These are phyloP conservation scores for Tachina lurida DNA, from an alignment of 2,888 invertebrate species.

Conservation along the genomic window DNA sequence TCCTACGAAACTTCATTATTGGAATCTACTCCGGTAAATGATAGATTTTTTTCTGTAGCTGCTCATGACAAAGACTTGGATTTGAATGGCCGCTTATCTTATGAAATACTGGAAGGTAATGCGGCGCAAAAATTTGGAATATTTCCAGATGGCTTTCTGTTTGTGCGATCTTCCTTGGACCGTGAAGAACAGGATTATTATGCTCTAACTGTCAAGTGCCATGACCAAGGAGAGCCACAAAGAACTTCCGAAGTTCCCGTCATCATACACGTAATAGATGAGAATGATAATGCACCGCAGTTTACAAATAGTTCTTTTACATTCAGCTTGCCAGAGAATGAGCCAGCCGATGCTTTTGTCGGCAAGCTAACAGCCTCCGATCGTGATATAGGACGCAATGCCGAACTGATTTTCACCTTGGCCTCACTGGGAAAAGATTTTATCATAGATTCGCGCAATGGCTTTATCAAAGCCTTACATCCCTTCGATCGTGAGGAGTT, in stretches of 20 bases:
- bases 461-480: conserved; percentile 93
- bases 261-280: conserved; percentile 96
- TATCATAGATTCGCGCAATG: conserved; percentile 93
- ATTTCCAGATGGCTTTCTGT: conserved; percentile 96
- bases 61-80: conserved; percentile 95
- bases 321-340: conserved; percentile 94
- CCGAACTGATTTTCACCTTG: conserved; percentile 93
- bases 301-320: conserved; percentile 96
- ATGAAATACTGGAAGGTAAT: conserved; percentile 94
- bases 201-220: conserved; percentile 92
- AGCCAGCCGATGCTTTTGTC: conserved; percentile 94
- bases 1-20: conserved; percentile 95
- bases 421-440: conserved; percentile 91
- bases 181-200: conserved; percentile 96
- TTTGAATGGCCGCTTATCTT: conserved; percentile 90
- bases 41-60: conserved; percentile 93
- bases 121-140: conserved; percentile 93
- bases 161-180: conserved; percentile 93
- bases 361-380: conserved; percentile 95
- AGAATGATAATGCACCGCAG: conserved; percentile 97
- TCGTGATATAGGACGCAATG: conserved; percentile 94
- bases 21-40: conserved; percentile 95
- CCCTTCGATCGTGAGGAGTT: conserved; percentile 95
- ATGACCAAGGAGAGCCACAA: conserved; percentile 90
- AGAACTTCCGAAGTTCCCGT: conserved; percentile 94